phyloP scores from a whole-genome alignment of 2,113 vertebrate species.

The Rhineura floridana region DNA sequence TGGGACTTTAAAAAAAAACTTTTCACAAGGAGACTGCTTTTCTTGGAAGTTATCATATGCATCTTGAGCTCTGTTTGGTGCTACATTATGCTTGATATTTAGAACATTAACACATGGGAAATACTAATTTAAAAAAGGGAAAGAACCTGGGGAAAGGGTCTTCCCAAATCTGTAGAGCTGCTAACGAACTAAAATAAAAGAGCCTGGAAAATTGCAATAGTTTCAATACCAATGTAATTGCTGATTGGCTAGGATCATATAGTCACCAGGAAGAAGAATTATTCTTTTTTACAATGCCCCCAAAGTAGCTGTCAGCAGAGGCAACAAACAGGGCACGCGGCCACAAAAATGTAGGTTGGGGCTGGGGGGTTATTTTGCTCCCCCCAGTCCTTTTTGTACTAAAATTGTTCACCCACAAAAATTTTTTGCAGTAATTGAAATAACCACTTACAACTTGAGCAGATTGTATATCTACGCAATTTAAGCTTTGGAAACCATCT shows the following conservation, averaged over 20 bases:
- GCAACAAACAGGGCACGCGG: background rate
- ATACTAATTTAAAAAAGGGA: background rate
- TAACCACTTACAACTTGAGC: background rate
- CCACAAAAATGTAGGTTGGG: background rate
- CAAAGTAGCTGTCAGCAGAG: background rate
- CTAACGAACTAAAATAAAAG: background rate
- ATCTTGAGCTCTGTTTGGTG: background rate
- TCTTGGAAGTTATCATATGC: background rate
- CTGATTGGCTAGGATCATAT: too few relatives aligned
- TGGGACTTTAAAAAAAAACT: background rate
- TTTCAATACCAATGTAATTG: too few relatives aligned
- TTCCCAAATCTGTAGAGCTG: background rate
- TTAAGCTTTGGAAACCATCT: background rate
- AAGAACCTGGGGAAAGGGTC: background rate
- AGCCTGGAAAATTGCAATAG: background rate
- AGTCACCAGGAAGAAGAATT: too few relatives aligned
- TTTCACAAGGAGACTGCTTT: background rate
- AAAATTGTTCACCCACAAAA: background rate
- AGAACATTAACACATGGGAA: background rate
- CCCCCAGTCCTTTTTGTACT: background rate
- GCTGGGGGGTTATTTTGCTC: background rate
- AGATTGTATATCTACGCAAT: background rate
- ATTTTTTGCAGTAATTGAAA: background rate
- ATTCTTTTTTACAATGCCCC: too few relatives aligned
- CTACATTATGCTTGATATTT: background rate